Conservation (phyloP, 2,888 invertebrate species). For the Drosophila paranaensis region DNA sequence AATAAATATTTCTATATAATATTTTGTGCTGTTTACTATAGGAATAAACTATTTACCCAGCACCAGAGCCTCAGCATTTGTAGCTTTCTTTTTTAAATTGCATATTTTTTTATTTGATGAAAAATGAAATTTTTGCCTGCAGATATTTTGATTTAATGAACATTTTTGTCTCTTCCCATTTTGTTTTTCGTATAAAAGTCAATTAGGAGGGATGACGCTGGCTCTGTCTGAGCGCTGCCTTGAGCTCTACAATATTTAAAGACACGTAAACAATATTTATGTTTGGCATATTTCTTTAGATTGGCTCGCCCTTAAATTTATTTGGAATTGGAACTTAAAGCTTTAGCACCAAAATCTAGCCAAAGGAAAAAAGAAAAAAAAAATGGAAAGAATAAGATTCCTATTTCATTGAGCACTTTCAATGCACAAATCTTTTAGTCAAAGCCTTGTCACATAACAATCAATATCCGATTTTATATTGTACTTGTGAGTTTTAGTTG, state of each 20-base stretch:
- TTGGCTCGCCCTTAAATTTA: neutral
- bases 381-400: neutral
- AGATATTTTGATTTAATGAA: constrained; percentile 54
- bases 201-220: constrained; percentile 25
- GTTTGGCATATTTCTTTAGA: constrained; percentile 8
- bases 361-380: too few species aligned
- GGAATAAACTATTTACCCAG: neutral
- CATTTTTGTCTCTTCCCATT: constrained; percentile 11
- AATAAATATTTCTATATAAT: constrained; percentile 9
- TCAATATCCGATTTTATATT: constrained; percentile 26
- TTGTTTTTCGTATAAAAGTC: constrained; percentile 27
- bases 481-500: constrained; percentile 19
- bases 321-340: neutral
- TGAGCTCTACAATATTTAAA: constrained; percentile 10
- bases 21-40: constrained; percentile 8
- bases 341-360: neutral
- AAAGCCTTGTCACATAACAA: constrained; percentile 25
- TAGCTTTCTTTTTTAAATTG: neutral
- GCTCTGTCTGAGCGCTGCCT: constrained; percentile 8
- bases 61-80: neutral
- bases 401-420: constrained; percentile 6
- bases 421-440: neutral
- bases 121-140: constrained; percentile 23
- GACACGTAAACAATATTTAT: constrained; percentile 15
- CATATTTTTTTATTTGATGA: constrained; percentile 12